Percentiles rank a stretch among this genome's conserved stretches.
These are phyloP conservation scores for Crotophaga sulcirostris DNA, from an alignment of 2,113 vertebrate genomes.

Conservation along the genomic window DNA sequence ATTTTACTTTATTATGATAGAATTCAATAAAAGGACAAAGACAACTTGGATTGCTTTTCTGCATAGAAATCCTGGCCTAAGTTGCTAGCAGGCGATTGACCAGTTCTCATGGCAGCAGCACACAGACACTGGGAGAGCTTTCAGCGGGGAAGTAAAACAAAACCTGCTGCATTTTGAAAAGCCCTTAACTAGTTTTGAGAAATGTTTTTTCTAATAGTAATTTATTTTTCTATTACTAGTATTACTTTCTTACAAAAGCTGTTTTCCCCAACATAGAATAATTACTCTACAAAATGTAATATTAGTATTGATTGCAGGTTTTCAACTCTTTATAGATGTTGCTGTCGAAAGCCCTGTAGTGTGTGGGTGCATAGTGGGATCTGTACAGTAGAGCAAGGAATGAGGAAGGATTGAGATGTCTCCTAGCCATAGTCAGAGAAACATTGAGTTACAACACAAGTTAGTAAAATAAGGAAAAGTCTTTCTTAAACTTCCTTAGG, in stretches of 20 bases:
- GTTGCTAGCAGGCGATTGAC: background rate
- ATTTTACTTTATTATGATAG: background rate
- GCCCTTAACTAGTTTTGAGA: background rate
- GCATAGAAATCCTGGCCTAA: background rate
- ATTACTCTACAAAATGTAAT: background rate
- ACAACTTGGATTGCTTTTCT: background rate
- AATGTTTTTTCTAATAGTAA: background rate
- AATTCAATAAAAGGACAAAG: background rate
- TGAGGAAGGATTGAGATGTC: background rate
- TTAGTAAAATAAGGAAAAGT: background rate
- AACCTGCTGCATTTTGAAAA: background rate
- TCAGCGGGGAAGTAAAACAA: background rate
- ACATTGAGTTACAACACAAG: rapidly evolving
- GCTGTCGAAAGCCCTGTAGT: background rate
- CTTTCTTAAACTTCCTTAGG: background rate
- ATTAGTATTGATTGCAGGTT: background rate
- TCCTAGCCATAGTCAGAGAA: background rate
- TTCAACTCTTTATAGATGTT: background rate
- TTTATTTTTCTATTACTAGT: background rate
- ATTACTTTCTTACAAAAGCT: background rate
- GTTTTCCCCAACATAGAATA: background rate
- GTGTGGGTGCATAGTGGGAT: rapidly evolving
- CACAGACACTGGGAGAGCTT: background rate
- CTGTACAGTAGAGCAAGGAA: background rate
- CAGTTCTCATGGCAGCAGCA: background rate